Base-by-base conservation (phyloP, 2,888 invertebrate species). In the Acanthosoma haemorrhoidale region DNA sequence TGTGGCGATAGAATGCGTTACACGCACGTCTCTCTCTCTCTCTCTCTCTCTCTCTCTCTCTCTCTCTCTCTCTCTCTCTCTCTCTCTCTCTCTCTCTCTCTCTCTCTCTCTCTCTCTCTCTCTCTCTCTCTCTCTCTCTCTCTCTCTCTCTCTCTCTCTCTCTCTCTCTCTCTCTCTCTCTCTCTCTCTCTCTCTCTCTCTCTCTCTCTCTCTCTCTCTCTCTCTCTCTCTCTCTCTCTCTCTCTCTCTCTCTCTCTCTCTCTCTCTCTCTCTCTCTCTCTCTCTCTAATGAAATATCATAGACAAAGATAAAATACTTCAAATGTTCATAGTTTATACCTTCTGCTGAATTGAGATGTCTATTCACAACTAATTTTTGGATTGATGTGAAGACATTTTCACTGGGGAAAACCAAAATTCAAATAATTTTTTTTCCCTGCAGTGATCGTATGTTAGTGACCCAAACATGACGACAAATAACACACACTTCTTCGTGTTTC, bases 201-300 rank as follows among this genome's bases (percentile, higher is more conserved):
- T 36, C 36, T 36, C 36, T 36, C 36, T 9, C 36, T 13, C 36
- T 13, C 36, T 13, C 36, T 13, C 36, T 13, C 13, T 13, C 13
- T 36, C 36, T 9, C 13, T 9, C 13, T 13, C 8, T 13, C 36
- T 36, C 36, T 13, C 41, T 41, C 41, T 41, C 41, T 41, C 41
- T 41, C 41, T 41, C 41, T 41, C 41, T 41, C 41, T 41, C 41
- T 41, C 41, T 41, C 41, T 41, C 41, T 41, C 41, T 41, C 41
- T 41, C 41, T 41, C 41, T 41, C 41, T 41, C 41, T 41, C 41
- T 41, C 41, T 41, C 41, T 41, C 41, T 41, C 41, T 41, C 41
- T 41, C 41, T 8, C 5, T 41, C n/a, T 41, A n/a, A n/a, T n/a
- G n/a, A n/a, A n/a, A n/a, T n/a, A n/a, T n/a, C n/a, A n/a, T n/a